Percentiles rank a stretch among this genome's conserved stretches.
Evolutionary conservation across 2,797 vertebrate species (phyloP).

Genomic region (Trachurus trachurus): DNA sequence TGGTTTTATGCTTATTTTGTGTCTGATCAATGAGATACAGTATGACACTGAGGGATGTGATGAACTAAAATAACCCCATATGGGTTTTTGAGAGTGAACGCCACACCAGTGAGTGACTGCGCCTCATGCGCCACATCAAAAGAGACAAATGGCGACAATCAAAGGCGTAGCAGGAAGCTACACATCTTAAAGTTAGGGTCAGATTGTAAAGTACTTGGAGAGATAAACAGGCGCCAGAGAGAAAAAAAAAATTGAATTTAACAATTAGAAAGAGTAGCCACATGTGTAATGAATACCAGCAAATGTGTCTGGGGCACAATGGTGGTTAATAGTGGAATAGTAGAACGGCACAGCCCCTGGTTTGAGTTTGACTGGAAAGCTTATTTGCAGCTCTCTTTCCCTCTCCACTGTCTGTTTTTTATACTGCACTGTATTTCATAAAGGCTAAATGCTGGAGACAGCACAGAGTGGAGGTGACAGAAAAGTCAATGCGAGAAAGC

Average conservation of each 20-base stretch:
- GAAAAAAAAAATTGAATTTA: constrained; percentile 8
- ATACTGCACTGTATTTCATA: background rate
- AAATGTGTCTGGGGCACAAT: background rate
- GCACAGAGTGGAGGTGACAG: background rate
- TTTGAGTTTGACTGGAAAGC: background rate
- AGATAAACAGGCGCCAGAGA: constrained; percentile 16
- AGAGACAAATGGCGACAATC: background rate
- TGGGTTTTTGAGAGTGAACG: constrained; percentile 11
- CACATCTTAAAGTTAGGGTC: background rate
- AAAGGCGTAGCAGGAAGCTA: background rate
- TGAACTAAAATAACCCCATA: background rate
- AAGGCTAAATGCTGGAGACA: background rate
- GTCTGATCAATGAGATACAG: background rate
- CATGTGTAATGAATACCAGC: background rate
- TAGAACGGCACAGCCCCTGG: background rate
- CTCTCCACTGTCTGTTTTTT: background rate
- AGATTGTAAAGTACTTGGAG: background rate
- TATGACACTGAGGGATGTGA: background rate
- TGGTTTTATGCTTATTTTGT: constrained; percentile 19
- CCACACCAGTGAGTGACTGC: background rate
- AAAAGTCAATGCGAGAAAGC: background rate
- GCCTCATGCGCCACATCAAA: background rate
- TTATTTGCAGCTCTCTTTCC: background rate
- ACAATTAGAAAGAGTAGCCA: background rate
- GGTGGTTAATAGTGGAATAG: background rate